Evolutionary conservation across 1,140 invertebrate species (phyloP).

Genomic region (Wiebesia pumilae): DNA sequence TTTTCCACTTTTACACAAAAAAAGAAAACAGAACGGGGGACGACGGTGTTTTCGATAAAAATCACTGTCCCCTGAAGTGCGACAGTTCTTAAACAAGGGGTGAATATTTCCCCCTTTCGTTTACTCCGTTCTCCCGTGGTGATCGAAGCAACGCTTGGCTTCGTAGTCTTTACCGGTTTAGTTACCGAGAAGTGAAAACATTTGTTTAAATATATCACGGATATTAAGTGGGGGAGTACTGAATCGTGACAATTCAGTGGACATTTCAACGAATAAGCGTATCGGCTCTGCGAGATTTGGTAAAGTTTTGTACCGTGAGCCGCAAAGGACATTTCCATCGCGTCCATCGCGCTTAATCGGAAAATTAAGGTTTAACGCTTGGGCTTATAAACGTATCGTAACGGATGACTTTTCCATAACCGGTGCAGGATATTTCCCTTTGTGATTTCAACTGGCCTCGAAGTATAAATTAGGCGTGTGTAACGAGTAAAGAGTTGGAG

Average conservation of each 20-base stretch:
- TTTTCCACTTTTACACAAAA: not conserved
- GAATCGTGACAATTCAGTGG: not conserved
- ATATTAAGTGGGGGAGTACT: not conserved
- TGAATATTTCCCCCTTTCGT: not conserved
- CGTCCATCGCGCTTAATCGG: conserved; percentile 11
- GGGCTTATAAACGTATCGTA: not conserved
- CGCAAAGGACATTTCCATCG: conserved; percentile 20
- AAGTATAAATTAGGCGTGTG: not conserved
- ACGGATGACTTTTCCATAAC: conserved; percentile 19
- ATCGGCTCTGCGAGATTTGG: not conserved
- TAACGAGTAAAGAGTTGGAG: too few relatives aligned
- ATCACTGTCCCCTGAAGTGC: conserved; percentile 30
- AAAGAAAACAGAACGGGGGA: not conserved
- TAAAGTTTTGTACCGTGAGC: not conserved
- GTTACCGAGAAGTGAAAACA: not conserved
- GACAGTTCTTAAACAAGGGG: not conserved
- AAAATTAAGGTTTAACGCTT: conserved; percentile 42
- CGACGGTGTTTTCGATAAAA: conserved; percentile 8
- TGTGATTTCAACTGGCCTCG: not conserved
- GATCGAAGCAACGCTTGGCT: not conserved
- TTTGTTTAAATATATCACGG: conserved; percentile 27
- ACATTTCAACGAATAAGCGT: not conserved
- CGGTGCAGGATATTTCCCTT: not conserved
- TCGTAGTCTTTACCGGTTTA: not conserved
- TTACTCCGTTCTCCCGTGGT: not conserved